Base-by-base conservation (phyloP, 2,113 vertebrate species). In the Notiomystis cincta region DNA sequence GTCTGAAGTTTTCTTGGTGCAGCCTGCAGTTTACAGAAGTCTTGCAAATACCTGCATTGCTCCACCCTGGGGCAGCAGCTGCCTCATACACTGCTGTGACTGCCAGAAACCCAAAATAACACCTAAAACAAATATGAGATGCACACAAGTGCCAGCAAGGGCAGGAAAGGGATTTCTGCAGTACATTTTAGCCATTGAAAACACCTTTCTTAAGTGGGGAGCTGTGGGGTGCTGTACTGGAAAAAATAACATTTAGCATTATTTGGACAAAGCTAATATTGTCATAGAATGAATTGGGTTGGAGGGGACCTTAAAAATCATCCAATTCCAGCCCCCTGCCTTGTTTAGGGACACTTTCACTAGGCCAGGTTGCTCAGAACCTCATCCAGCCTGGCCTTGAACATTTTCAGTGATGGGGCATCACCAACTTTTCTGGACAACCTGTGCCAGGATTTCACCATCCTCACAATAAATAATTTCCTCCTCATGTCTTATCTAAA, bases 191-290 rank as follows among this genome's bases (percentile, higher is more conserved):
- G 50, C 54, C 35, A 37, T 13, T 77, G 70, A 88, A 79, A 91
- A 17, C 14, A 18, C 37, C 25, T 82, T 72, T 73, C 33, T 70
- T 73, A 89, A 93, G 11, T n/a, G 13, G 8, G 15, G 7, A 13
- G 6, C n/a, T 82, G 13, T 47, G 30, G 24, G 53, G 8, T 95
- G 77, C 50, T 90, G 8, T 86, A 20, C 8, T 87, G 30, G 58
- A 84, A 85, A 96, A 95, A 71, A 25, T 37, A 77, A 75, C 30
- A 65, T 81, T 94, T 90, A 93, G 18, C 73, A 93, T 95, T 20
- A n/a, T 94, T 86, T 90, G 80, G 61, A 86, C 15, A 69, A 91
- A 96, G 76, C 53, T 94, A 88, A 82, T 96, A 56, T 64, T 70
- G 53, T 67, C 47, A 61, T 35, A 54, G 70, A 22, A 3, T 40